phyloP scores from a whole-genome alignment of 35 echinoderm and acorn worm species.

The Amphiura filiformis region DNA sequence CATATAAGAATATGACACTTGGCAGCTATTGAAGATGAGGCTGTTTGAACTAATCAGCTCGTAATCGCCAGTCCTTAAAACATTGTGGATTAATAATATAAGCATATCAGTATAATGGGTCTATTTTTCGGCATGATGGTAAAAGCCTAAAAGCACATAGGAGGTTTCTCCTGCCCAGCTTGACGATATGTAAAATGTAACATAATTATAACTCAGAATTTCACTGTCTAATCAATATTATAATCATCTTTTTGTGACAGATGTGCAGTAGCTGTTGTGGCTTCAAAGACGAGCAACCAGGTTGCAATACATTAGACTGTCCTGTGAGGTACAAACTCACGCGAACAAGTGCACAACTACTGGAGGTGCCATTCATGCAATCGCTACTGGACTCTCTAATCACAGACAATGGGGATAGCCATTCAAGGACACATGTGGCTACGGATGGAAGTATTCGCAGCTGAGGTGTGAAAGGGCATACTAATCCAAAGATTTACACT shows the following conservation, averaged over 20 bases:
- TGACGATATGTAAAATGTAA: no score
- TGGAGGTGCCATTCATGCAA: not conserved
- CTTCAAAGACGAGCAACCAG: slow-evolving; percentile 43
- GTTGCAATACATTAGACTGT: slow-evolving; percentile 69
- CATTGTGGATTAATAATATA: no score
- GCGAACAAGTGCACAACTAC: not conserved
- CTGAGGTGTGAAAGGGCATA: not conserved
- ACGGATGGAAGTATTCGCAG: not conserved
- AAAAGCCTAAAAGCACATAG: not conserved
- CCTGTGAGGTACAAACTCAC: slow-evolving; percentile 43
- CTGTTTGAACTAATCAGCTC: no score
- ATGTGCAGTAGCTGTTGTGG: slow-evolving; percentile 73
- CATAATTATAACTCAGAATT: no score
- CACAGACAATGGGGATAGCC: not conserved
- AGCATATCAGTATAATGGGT: no score
- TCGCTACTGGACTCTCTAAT: slow-evolving; percentile 10
- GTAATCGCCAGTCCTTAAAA: no score
- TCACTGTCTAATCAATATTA: no score
- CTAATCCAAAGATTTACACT: not conserved
- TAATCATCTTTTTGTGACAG: slow-evolving; percentile 29
- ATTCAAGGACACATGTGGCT: not conserved
- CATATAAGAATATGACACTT: no score
- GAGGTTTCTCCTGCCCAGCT: no score
- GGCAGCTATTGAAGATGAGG: no score
- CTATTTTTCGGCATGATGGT: not conserved